Conservation (phyloP, 2,113 vertebrate species). For the Vidua chalybeata region DNA sequence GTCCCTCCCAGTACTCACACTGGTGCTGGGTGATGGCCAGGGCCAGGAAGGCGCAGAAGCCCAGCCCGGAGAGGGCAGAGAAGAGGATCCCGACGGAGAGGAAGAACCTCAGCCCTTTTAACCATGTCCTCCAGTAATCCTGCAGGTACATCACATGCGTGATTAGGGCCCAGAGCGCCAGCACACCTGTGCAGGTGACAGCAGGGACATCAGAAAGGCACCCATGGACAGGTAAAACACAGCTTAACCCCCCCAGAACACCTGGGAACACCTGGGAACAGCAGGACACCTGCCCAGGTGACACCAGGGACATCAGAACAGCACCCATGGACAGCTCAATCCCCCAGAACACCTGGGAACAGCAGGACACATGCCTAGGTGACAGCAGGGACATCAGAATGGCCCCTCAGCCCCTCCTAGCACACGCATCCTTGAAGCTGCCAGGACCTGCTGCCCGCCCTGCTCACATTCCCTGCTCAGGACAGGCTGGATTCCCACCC, state of each 20-base stretch:
- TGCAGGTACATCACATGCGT: slow-evolving; percentile 95
- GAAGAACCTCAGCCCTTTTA: slow-evolving; percentile 93
- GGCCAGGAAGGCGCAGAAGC: slow-evolving; percentile 84
- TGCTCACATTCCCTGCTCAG: not conserved
- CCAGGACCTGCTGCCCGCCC: not conserved
- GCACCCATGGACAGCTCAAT: not conserved
- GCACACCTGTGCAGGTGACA: slow-evolving; percentile 81
- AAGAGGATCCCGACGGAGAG: slow-evolving; percentile 84
- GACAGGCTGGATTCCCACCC: not conserved
- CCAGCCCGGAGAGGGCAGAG: slow-evolving; percentile 77
- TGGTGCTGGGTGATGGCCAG: slow-evolving; percentile 83
- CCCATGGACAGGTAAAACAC: not conserved
- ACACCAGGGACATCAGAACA: slow-evolving; percentile 10
- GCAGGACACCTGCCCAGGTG: slow-evolving; percentile 78
- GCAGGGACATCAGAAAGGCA: not conserved
- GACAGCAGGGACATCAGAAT: not conserved
- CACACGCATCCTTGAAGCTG: not conserved
- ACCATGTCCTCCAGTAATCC: slow-evolving; percentile 96
- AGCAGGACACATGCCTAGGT: not conserved
- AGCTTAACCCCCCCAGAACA: no score
- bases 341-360: no score
- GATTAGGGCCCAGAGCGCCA: slow-evolving; percentile 93
- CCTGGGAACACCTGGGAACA: not conserved
- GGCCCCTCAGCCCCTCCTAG: not conserved
- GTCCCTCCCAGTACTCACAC: slow-evolving; percentile 74